Percentiles rank a stretch among this genome's conserved stretches.
phyloP scores from a whole-genome alignment of 2,888 invertebrate species.

The Drosophila pseudotalamancana region DNA sequence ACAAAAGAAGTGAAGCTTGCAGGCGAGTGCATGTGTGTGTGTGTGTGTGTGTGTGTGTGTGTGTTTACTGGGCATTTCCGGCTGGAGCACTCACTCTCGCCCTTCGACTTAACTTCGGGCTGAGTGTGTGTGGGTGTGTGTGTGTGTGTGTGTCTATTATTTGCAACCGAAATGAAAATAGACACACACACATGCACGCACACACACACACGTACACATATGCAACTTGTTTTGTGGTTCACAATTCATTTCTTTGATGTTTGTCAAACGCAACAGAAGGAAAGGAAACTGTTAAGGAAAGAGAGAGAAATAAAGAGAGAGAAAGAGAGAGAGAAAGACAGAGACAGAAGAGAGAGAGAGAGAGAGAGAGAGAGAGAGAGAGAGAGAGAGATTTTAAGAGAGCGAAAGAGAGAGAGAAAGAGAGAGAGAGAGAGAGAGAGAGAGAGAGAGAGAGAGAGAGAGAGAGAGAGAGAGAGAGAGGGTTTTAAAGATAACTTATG shows the following conservation, averaged over 20 bases:
- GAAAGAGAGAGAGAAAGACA: not conserved
- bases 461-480: not conserved
- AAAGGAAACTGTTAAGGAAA: too few relatives aligned
- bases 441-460: too few relatives aligned
- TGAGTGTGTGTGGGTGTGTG: too few relatives aligned
- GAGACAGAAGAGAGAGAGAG: not conserved
- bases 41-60: not conserved
- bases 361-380: not conserved
- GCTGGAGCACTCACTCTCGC: not conserved
- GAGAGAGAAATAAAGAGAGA: not conserved
- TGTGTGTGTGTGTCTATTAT: too few relatives aligned
- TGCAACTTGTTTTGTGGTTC: constrained; percentile 32
- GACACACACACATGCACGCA: not conserved
- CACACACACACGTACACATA: too few relatives aligned
- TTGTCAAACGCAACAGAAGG: constrained; percentile 18
- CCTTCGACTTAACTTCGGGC: not conserved
- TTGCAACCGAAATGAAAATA: too few relatives aligned
- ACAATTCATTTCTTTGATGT: constrained; percentile 42
- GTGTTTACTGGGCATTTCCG: constrained; percentile 11
- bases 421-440: too few relatives aligned
- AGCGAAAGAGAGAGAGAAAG: not conserved
- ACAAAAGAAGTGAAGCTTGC: not conserved
- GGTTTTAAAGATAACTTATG: too few relatives aligned
- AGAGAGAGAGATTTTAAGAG: too few relatives aligned
- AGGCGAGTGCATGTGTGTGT: not conserved